Base-by-base conservation (phyloP, 1,140 invertebrate genomes). In the Ips nitidus region DNA sequence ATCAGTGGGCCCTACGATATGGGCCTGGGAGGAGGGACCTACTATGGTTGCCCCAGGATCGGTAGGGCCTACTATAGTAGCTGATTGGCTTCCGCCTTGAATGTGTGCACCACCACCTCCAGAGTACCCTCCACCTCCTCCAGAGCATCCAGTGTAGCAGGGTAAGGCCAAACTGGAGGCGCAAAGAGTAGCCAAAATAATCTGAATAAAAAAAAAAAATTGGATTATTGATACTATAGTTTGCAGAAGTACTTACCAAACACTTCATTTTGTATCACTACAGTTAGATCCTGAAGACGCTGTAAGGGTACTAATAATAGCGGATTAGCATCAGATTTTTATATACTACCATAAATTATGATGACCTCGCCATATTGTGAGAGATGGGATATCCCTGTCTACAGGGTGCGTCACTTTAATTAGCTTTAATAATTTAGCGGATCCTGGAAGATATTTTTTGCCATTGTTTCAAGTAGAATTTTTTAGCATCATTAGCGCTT, bases 21-120 rank as follows among this genome's bases (percentile, higher is more conserved):
- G 64, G 7, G 72, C 66, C 41, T 73, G 47, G n/a, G 71, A 60
- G 41, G 68, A 70, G 39, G 75, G 75, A 4, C 74, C 75, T 66
- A 70, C 69, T 5, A 77, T 58, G 36, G 73, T 70, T 6, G 71
- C 74, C 40, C 75, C 77, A 52, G 73, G 75, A 38, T 68, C 70
- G 41, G 58, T 69, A 8, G 77, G 76, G 22, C 76, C 77, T 22
- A 75, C 73, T 6, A 79, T 41, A 22, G 69, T 67, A 43, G 70
- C 73, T 1, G 57, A 70, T 4, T 60, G 5, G 69, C 72, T 53
- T 8, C 63, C 43, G 5, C 66, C 66, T 42, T 37, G 36, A 22
- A 50, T 4, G 41, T 58, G 36, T 22, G 42, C n/a, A 50, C 52
- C 47, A 53, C 55, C 45, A 38, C 67, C 63, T 64, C 56, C 53